Conservation (phyloP, 2,113 vertebrate species). For the Pituophis catenifer region DNA sequence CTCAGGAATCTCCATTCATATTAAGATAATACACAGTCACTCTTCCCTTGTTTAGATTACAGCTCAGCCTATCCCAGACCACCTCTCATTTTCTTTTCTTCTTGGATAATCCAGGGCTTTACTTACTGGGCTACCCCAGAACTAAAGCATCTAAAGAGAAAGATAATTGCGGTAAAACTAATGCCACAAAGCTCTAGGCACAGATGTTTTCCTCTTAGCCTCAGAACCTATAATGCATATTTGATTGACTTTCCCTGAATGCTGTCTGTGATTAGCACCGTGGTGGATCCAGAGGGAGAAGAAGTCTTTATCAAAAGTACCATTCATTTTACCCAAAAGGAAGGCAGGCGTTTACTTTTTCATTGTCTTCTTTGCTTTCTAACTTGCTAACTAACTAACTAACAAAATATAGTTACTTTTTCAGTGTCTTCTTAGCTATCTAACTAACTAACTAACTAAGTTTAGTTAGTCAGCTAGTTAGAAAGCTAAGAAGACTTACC, state of each 20-base stretch:
- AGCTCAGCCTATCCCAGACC: conserved; percentile 65
- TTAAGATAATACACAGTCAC: conserved; percentile 71
- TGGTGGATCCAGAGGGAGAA: conserved; percentile 55
- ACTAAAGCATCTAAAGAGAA: conserved; percentile 71
- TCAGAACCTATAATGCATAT: conserved; percentile 47
- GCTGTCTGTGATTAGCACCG: conserved; percentile 48
- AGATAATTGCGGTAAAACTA: conserved; percentile 67
- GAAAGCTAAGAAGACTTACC: not conserved
- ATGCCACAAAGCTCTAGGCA: conserved; percentile 69
- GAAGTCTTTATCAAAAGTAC: conserved; percentile 20
- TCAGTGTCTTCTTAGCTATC: conserved; percentile 24
- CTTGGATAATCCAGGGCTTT: conserved; percentile 76
- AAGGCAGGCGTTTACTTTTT: conserved; percentile 36
- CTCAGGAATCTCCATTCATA: conserved; percentile 75
- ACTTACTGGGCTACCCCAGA: conserved; percentile 61
- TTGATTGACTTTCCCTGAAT: conserved; percentile 61
- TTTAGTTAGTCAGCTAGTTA: not conserved
- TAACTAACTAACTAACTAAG: not conserved
- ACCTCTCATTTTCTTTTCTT: conserved; percentile 69
- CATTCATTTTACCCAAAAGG: conserved; percentile 23
- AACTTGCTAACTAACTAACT: not conserved
- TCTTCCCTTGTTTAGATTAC: conserved; percentile 69
- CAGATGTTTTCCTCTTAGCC: conserved; percentile 65
- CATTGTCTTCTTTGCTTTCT: conserved; percentile 30
- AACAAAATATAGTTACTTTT: not conserved